Evolutionary conservation across 2,797 vertebrate species (phyloP).

Genomic region (Myioborus miniatus): DNA sequence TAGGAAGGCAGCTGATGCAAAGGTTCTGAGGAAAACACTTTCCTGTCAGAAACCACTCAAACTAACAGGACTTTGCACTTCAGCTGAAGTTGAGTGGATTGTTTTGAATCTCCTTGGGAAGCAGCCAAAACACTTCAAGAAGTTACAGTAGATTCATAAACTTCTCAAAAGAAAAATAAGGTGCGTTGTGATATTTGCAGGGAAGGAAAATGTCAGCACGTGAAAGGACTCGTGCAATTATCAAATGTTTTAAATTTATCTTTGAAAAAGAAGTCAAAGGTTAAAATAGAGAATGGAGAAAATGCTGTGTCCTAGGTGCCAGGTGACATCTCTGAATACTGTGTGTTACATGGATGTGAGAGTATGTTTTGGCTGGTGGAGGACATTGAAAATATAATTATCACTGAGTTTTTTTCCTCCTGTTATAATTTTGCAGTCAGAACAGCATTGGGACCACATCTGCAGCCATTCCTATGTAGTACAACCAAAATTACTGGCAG

Average conservation of each 20-base stretch:
- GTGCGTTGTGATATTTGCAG: background rate
- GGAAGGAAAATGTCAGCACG: background rate
- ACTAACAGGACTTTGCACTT: background rate
- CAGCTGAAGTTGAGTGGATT: background rate
- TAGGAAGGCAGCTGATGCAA: background rate
- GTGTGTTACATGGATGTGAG: background rate
- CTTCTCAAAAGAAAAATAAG: background rate
- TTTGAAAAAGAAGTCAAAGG: background rate
- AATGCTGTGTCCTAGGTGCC: rapidly evolving
- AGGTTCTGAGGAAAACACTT: background rate
- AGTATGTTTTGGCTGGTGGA: background rate
- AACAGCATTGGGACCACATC: rapidly evolving
- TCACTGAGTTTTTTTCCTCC: background rate
- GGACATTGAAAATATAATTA: background rate
- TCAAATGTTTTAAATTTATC: background rate
- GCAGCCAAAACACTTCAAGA: background rate
- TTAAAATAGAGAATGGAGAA: background rate
- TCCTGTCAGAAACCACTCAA: background rate
- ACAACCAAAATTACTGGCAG: background rate
- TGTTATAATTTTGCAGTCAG: background rate
- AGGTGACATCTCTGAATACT: background rate
- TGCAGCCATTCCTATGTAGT: background rate
- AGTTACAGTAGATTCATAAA: background rate
- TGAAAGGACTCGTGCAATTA: background rate
- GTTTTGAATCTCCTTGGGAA: background rate